Evolutionary conservation across 2,797 vertebrate species (phyloP), one percentile per base, ranked within the genome.

Genomic region (Phaenicophaeus curvirostris): DNA sequence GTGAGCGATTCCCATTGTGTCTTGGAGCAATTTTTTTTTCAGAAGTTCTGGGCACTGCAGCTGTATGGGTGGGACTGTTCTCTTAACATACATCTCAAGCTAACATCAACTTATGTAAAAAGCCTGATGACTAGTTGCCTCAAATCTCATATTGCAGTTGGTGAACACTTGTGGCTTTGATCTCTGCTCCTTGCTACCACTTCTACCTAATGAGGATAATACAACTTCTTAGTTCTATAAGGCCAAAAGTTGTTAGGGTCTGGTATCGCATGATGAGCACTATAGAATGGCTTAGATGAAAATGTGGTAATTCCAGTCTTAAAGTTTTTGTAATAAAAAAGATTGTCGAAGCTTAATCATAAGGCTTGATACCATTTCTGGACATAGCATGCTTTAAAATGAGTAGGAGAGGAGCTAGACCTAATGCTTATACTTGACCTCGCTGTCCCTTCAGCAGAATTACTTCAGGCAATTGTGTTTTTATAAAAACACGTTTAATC

Each of bases 1-100:
- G 16, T 4, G 17, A 48, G 44, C 2, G 67, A 14, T 44, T 19
- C 19, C 2, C 0, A 0, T 4, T 5, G 27, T 21, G 44, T 5
- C 48, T 11, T 8, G 21, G 33, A 37, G 15, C 33, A 27, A 27
- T 30, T 30, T 15, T 17, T n/a, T 21, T 61, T 30, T 19, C 67
- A 44, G 59, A 42, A 27, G 37, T 21, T 39, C 30, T 62, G 55
- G 37, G 67, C 67, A 14, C 67, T 37, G n/a, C 73, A 35, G 42
- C 42, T 51, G 30, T 35, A 2, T 11, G 9, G 5, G 21, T 19
- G 19, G 42, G 35, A 74, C 53, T 87, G 23, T 8, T 75, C 13
- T 71, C 79, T 76, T 51, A 6, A 3, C 5, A 4, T 2, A 1
- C 73, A 1, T 23, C 28, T 3, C 55, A n/a, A 3, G 57, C 46